These are phyloP conservation scores for Falcaria lacertinaria DNA, from an alignment of 2,888 invertebrate genomes.

Conservation along the genomic window DNA sequence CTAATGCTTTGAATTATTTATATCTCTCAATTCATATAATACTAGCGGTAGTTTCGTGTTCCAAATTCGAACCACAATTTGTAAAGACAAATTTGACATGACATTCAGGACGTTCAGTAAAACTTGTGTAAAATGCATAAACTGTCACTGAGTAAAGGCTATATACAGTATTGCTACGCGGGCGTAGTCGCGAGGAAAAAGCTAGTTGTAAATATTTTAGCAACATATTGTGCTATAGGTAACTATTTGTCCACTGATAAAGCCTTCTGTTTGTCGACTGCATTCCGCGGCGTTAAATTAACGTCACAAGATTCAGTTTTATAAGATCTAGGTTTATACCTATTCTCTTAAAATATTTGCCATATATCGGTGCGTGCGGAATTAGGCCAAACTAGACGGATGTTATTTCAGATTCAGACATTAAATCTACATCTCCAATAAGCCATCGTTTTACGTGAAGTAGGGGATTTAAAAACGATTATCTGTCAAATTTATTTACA, in stretches of 20 bases:
- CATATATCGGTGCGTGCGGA: conserved; percentile 2
- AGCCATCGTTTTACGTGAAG: neutral
- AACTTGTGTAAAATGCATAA: no score
- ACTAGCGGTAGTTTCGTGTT: no score
- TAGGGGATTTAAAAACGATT: conserved; percentile 1
- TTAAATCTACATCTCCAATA: neutral
- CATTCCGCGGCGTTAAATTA: conserved; percentile 43
- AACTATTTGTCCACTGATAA: conserved; percentile 48
- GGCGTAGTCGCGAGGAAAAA: no score
- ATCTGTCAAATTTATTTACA: conserved; percentile 1
- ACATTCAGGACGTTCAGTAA: no score
- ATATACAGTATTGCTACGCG: no score
- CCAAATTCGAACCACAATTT: no score
- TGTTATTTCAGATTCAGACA: conserved; percentile 6
- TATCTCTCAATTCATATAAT: no score
- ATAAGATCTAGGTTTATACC: no score
- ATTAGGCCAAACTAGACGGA: conserved; percentile 20
- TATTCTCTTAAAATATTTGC: no score
- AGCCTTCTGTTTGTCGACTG: conserved; percentile 47
- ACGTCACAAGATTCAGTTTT: conserved; percentile 25
- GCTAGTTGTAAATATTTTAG: conserved; percentile 17
- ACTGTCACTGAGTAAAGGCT: no score
- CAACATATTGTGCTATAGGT: conserved; percentile 49
- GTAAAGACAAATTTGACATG: no score
- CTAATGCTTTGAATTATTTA: no score